phyloP scores from a whole-genome alignment of 2,113 vertebrate genomes.

The Mirza zaza region DNA sequence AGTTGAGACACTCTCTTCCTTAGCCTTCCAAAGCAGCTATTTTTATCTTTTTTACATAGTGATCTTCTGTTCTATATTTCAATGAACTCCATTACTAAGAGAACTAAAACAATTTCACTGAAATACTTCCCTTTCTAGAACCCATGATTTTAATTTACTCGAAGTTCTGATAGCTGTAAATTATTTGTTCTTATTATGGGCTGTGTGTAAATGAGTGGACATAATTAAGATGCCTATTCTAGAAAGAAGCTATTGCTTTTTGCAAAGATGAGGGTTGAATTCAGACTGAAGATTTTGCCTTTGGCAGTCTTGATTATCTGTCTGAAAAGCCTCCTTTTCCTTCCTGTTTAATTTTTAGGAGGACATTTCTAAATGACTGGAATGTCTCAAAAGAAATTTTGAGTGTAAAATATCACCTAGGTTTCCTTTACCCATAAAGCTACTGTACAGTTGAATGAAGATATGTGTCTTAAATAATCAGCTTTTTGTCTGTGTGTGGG shows the following conservation, averaged over 20 bases:
- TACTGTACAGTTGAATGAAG: conserved; percentile 31
- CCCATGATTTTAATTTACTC: conserved; percentile 55
- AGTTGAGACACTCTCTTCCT: not conserved
- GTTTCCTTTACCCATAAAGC: conserved; percentile 36
- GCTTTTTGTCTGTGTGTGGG: not conserved
- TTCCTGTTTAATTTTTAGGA: conserved; percentile 39
- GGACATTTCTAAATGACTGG: conserved; percentile 38
- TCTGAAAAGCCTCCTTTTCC: conserved; percentile 56
- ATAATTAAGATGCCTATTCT: not conserved
- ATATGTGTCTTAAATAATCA: conserved; percentile 24
- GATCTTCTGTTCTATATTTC: not conserved
- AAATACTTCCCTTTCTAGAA: not conserved
- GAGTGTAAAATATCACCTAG: conserved; percentile 53
- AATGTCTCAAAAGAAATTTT: conserved; percentile 53
- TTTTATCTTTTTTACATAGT: not conserved
- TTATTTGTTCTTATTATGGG: conserved; percentile 57
- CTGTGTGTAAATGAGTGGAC: conserved; percentile 27
- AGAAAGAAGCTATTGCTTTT: conserved; percentile 63
- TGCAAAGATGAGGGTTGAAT: conserved; percentile 57
- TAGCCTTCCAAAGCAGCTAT: not conserved
- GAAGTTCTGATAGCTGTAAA: conserved; percentile 46
- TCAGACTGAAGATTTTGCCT: conserved; percentile 21
- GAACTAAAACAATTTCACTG: not conserved
- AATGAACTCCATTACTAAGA: not conserved
- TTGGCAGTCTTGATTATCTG: conserved; percentile 41